A percentile compares a stretch with the other conserved stretches of the same genome.
Evolutionary conservation across 2,888 invertebrate genomes (phyloP).

Genomic region (Argyresthia albistria): DNA sequence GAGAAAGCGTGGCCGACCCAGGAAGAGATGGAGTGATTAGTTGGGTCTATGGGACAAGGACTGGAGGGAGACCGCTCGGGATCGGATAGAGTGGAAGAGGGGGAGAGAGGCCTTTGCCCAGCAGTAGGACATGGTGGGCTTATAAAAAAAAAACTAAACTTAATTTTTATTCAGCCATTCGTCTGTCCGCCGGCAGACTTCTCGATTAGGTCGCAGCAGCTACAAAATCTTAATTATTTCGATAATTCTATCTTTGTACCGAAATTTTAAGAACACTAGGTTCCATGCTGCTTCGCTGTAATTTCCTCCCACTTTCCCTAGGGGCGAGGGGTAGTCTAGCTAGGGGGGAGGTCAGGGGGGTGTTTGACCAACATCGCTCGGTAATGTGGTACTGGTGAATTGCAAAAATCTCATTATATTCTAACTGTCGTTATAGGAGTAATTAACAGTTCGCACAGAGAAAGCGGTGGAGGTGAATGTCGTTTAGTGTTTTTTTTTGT

Average conservation of each 20-base stretch:
- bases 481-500: not conserved
- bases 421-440: conserved; percentile 71
- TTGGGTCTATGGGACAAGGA: too few relatives aligned
- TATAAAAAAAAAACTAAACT: too few relatives aligned
- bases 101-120: too few relatives aligned
- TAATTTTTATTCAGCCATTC: too few relatives aligned
- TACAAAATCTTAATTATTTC: not conserved
- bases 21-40: too few relatives aligned
- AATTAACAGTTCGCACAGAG: conserved; percentile 50
- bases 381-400: conserved; percentile 66
- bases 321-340: too few relatives aligned
- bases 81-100: too few relatives aligned
- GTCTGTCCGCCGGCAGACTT: too few relatives aligned
- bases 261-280: conserved; percentile 5
- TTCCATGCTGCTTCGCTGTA: not conserved
- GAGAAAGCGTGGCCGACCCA: too few relatives aligned
- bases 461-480: conserved; percentile 20
- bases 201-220: not conserved
- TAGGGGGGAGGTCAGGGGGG: conserved; percentile 17
- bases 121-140: too few relatives aligned
- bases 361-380: conserved; percentile 53
- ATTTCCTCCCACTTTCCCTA: too few relatives aligned
- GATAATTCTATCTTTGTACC: not conserved
- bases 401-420: conserved; percentile 71
- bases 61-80: too few relatives aligned